phyloP scores from a whole-genome alignment of 2,113 vertebrate species.

The Ptyas mucosa region DNA sequence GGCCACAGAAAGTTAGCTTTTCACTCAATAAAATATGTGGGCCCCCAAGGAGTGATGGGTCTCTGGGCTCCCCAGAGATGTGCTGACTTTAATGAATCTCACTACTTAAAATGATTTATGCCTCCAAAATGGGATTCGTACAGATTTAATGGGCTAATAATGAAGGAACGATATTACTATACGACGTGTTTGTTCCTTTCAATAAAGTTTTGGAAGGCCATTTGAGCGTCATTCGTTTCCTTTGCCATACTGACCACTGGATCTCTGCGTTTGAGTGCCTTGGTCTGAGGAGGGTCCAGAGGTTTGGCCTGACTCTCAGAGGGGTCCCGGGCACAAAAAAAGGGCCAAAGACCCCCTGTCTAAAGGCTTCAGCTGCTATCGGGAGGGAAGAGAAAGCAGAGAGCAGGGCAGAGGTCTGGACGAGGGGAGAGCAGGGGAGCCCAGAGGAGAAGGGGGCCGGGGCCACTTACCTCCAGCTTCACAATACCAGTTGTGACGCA shows the following conservation, averaged over 20 bases:
- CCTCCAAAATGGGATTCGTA: not conserved
- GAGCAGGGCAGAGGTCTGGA: not conserved
- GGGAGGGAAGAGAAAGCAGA: not conserved
- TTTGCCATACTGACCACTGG: accelerated
- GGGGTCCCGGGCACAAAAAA: not conserved
- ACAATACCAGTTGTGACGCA: conserved; percentile 89
- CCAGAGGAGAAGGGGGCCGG: not conserved
- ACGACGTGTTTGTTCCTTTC: not conserved
- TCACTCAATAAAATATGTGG: not conserved
- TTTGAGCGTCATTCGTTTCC: not conserved
- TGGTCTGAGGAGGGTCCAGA: not conserved
- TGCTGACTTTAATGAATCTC: not conserved
- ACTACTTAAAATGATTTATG: not conserved
- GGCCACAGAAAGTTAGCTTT: not conserved
- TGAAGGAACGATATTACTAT: not conserved
- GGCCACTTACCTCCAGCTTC: conserved; percentile 80
- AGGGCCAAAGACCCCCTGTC: not conserved
- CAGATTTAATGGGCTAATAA: not conserved
- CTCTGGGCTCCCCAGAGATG: not conserved
- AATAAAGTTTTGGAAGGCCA: not conserved
- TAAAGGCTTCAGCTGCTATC: not conserved
- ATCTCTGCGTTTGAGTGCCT: too few relatives aligned
- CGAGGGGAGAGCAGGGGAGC: not conserved
- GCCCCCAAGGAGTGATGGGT: not conserved
- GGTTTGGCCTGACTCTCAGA: not conserved